Evolutionary conservation across 23 tunicate species (phyloP), one percentile per base, ranked within the genome.

Genomic region (Trididemnum clinides): DNA sequence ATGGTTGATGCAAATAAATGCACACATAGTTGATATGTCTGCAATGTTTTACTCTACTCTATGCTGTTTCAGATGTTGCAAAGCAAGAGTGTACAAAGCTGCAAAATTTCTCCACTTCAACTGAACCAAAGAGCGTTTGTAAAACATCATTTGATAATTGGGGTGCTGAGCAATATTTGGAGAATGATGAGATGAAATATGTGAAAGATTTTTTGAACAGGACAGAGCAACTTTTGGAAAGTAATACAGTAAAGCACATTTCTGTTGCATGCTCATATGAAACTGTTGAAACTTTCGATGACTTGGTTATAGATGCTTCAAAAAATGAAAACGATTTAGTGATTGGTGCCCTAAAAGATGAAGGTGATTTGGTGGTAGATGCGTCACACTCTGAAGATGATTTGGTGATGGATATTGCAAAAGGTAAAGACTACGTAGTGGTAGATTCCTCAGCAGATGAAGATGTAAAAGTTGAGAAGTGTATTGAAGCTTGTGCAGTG

Each of bases 111-210:
- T n/a, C n/a, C n/a, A n/a, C n/a, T n/a, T n/a, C n/a, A n/a, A n/a
- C n/a, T n/a, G n/a, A n/a, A n/a, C n/a, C n/a, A n/a, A n/a, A n/a
- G n/a, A n/a, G n/a, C n/a, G n/a, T n/a, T n/a, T n/a, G n/a, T 49
- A 15, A 49, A 12, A 26, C 33, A 1, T 1, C 62, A 1, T 10
- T 30, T 49, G 92, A 88, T 59, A 82, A 27, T 0, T 88, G 92
- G 92, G 92, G 92, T 28, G 92, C 87, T 0, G 22, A 15, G 4
- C 39, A 82, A 59, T 88, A 82, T 74, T 57, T 88, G 0, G 20
- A 63, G 4, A 59, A 82, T 19, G 22, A 62, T 71, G 29, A 74
- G 1, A 34, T 88, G 7, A 39, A 82, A 19, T 88, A 19, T 72
- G 92, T 82, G 18, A 69, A 59, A 34, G 82, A 88, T 27, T 74